A percentile compares a stretch with the other conserved stretches of the same genome.
Evolutionary conservation across 2,888 invertebrate species (phyloP).

Genomic region (Sarcophaga caerulescens): DNA sequence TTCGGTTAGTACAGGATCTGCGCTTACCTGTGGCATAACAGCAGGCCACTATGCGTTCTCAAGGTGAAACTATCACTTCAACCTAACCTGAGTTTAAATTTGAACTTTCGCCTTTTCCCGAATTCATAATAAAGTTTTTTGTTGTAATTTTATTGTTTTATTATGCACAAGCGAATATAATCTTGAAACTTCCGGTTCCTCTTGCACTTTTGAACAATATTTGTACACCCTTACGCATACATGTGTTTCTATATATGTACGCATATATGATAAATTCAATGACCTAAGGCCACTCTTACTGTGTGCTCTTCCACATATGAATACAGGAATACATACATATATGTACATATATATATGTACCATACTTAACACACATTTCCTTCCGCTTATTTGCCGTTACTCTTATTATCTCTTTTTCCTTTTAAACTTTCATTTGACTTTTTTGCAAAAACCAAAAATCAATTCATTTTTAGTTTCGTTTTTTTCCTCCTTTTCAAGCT

Average conservation of each 20-base stretch:
- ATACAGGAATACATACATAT: neutral
- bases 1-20: too few relatives aligned
- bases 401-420: neutral
- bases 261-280: neutral
- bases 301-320: neutral
- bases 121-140: too few relatives aligned
- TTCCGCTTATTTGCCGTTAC: neutral
- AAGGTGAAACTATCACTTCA: too few relatives aligned
- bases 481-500: too few relatives aligned
- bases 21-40: too few relatives aligned
- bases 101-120: too few relatives aligned
- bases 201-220: neutral
- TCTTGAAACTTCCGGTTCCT: neutral
- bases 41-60: too few relatives aligned
- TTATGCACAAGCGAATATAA: too few relatives aligned
- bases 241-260: neutral
- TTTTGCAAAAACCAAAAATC: neutral
- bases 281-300: neutral
- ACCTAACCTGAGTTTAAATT: too few relatives aligned
- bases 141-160: too few relatives aligned
- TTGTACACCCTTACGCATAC: neutral
- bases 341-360: neutral
- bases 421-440: neutral
- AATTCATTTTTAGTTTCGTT: neutral
- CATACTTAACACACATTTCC: neutral